These are phyloP conservation scores for Sakesphorus luctuosus DNA, from an alignment of 2,113 vertebrate species.

Conservation along the genomic window DNA sequence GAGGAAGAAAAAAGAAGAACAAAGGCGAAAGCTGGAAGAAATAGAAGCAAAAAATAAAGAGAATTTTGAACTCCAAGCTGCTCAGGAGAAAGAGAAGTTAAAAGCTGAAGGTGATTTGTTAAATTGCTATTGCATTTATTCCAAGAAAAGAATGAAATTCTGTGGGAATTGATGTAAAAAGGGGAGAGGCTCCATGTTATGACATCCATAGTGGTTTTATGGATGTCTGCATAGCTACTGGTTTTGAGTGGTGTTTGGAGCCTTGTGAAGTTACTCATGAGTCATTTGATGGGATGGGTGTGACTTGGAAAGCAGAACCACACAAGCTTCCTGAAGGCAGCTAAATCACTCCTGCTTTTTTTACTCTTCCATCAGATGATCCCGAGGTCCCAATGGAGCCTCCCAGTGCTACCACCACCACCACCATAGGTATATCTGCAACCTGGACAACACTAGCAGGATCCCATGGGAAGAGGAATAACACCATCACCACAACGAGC, in stretches of 20 bases:
- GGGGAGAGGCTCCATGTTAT: background rate
- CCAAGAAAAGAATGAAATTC: background rate
- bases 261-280: background rate
- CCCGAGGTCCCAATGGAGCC: conserved; percentile 93
- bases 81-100: conserved; percentile 89
- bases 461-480: conserved; percentile 93
- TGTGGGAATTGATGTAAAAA: accelerated
- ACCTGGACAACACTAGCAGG: conserved; percentile 94
- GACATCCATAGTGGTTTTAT: background rate
- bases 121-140: background rate
- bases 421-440: conserved; percentile 97
- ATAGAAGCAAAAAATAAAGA: conserved; percentile 98
- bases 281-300: background rate
- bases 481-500: conserved; percentile 91
- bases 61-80: conserved; percentile 91
- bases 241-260: background rate
- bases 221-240: background rate
- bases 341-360: background rate
- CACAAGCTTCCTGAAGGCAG: background rate
- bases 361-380: conserved; percentile 73
- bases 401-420: conserved; percentile 97
- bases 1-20: conserved; percentile 93
- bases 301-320: background rate
- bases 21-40: conserved; percentile 88
- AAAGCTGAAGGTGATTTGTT: conserved; percentile 87